A percentile compares a stretch with the other conserved stretches of the same genome.
Evolutionary conservation across 2,113 vertebrate genomes (phyloP).

Genomic region (Psophia crepitans): DNA sequence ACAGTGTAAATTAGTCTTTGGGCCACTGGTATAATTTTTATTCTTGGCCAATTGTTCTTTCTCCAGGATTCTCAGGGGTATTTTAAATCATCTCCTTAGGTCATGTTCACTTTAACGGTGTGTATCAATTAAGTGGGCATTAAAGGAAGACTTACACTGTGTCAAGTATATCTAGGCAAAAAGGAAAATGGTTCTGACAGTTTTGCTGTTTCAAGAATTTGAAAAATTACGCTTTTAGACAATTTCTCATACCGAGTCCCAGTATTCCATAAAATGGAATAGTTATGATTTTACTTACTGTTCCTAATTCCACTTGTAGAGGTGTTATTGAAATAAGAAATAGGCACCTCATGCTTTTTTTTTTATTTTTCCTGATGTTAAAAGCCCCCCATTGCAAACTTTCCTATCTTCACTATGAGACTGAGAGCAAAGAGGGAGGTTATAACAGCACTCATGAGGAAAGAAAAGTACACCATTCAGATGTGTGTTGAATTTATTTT

Average conservation of each 20-base stretch:
- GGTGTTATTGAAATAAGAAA: background rate
- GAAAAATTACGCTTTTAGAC: background rate
- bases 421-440: background rate
- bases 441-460: background rate
- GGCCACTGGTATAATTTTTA: background rate
- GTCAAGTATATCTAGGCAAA: background rate
- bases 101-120: background rate
- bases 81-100: background rate
- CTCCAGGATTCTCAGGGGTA: background rate
- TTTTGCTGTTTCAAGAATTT: background rate
- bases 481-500: background rate
- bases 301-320: background rate
- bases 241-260: background rate
- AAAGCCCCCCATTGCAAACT: background rate
- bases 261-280: background rate
- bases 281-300: background rate
- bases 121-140: background rate
- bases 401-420: background rate
- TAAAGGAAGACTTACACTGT: background rate
- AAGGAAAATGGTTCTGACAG: background rate
- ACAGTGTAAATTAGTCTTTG: background rate
- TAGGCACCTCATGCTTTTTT: background rate
- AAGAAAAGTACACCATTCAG: background rate
- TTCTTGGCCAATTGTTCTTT: background rate
- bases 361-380: background rate